These are phyloP conservation scores for Pristiophorus japonicus DNA, from an alignment of 2,113 vertebrate species.

Conservation along the genomic window DNA sequence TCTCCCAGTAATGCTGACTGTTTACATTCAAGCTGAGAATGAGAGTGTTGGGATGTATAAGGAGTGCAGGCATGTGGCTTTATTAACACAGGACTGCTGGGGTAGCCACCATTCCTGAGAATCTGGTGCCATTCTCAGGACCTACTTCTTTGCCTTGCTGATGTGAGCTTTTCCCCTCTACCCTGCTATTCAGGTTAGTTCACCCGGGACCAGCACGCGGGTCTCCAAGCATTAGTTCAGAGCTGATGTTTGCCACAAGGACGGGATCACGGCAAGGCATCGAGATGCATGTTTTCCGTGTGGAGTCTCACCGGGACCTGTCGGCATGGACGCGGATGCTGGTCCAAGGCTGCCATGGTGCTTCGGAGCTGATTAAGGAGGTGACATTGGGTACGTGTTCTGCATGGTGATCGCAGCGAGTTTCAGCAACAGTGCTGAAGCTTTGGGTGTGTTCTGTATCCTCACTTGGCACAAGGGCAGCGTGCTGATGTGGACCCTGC, in stretches of 20 bases:
- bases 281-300: constrained; percentile 83
- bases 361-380: constrained; percentile 83
- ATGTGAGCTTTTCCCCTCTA: neutral
- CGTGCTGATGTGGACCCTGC: neutral
- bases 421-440: neutral
- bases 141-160: neutral
- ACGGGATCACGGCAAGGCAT: constrained; percentile 84
- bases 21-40: too few species aligned
- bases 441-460: neutral
- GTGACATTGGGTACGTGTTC: constrained; percentile 66
- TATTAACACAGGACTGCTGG: neutral
- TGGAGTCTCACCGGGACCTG: constrained; percentile 90
- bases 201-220: constrained; percentile 74
- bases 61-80: neutral
- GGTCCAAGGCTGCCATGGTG: constrained; percentile 81
- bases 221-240: constrained; percentile 72
- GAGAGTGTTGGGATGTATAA: too few species aligned
- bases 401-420: neutral
- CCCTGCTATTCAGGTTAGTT: constrained; percentile 65
- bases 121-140: neutral
- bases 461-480: neutral
- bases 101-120: neutral
- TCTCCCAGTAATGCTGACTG: too few species aligned
- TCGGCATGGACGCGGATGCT: constrained; percentile 83
- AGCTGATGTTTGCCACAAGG: constrained; percentile 81